phyloP scores from a whole-genome alignment of 1,140 invertebrate genomes.

The Microplitis demolitor region DNA sequence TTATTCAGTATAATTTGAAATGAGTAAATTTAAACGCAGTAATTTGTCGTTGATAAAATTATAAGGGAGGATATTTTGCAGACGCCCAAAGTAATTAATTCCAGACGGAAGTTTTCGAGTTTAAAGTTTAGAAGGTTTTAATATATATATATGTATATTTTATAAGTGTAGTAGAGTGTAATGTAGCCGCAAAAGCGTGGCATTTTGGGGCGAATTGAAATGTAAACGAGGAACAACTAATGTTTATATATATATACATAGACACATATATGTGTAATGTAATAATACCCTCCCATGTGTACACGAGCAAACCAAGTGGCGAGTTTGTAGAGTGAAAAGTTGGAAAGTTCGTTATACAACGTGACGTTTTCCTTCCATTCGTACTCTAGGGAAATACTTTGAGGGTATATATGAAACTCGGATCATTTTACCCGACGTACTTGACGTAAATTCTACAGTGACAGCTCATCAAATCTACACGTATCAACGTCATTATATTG shows the following conservation, averaged over 20 bases:
- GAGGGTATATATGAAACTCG: no score
- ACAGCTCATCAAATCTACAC: no score
- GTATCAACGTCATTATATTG: no score
- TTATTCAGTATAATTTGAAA: no score
- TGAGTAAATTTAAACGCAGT: neutral
- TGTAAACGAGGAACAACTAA: slow-evolving; percentile 24
- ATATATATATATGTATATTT: slow-evolving; percentile 1
- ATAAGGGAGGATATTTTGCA: neutral
- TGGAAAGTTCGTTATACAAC: slow-evolving; percentile 25
- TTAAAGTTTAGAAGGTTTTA: neutral
- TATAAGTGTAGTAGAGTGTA: slow-evolving; percentile 8
- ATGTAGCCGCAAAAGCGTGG: slow-evolving; percentile 13
- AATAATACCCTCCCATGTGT: neutral
- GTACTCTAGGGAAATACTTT: neutral
- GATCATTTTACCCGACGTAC: no score
- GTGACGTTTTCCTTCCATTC: neutral
- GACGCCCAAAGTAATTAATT: slow-evolving; percentile 28
- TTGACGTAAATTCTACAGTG: no score
- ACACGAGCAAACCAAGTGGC: slow-evolving; percentile 11
- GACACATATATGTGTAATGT: neutral
- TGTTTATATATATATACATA: neutral
- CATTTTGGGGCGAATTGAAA: slow-evolving; percentile 29
- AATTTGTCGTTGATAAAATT: slow-evolving; percentile 24
- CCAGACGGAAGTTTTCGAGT: slow-evolving; percentile 13
- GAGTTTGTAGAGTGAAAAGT: slow-evolving; percentile 31